phyloP scores from a whole-genome alignment of 2,113 vertebrate genomes.

The Protomyctophum bolini region DNA sequence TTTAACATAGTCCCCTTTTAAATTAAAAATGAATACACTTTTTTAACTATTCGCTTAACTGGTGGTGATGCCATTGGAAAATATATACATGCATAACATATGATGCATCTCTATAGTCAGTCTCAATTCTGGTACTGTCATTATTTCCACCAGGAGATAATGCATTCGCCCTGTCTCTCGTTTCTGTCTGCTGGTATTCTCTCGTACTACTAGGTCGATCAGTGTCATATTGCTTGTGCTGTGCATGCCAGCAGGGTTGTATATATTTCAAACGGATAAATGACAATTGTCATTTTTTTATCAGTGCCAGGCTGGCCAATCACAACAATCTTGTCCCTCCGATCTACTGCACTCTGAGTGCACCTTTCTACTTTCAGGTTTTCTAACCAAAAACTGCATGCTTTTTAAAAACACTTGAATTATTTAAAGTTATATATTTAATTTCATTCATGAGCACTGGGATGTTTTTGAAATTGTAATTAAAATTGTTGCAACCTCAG shows the following conservation, averaged over 20 bases:
- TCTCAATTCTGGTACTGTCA: constrained; percentile 59
- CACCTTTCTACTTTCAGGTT: constrained; percentile 2
- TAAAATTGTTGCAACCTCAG: constrained; percentile 26
- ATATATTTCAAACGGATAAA: too few species aligned
- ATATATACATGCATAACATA: neutral
- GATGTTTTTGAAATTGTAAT: constrained; percentile 28
- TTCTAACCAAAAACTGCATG: constrained; percentile 55
- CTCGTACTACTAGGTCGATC: too few species aligned
- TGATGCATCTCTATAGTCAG: constrained; percentile 8
- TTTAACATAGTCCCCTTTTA: constrained; percentile 28
- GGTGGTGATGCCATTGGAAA: constrained; percentile 31
- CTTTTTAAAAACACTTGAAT: constrained; percentile 54
- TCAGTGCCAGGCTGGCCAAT: too few species aligned
- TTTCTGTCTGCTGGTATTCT: too few species aligned
- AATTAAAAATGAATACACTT: constrained; percentile 45
- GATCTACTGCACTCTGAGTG: too few species aligned
- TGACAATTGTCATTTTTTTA: too few species aligned
- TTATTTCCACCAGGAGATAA: too few species aligned
- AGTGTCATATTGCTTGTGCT: too few species aligned
- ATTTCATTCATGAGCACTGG: constrained; percentile 49
- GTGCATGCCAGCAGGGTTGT: too few species aligned
- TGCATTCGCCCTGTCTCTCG: too few species aligned
- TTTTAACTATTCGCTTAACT: constrained; percentile 29
- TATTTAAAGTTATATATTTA: constrained; percentile 57
- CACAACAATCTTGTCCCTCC: too few species aligned